phyloP scores from a whole-genome alignment of 2,113 vertebrate genomes.

The Mellivora capensis region DNA sequence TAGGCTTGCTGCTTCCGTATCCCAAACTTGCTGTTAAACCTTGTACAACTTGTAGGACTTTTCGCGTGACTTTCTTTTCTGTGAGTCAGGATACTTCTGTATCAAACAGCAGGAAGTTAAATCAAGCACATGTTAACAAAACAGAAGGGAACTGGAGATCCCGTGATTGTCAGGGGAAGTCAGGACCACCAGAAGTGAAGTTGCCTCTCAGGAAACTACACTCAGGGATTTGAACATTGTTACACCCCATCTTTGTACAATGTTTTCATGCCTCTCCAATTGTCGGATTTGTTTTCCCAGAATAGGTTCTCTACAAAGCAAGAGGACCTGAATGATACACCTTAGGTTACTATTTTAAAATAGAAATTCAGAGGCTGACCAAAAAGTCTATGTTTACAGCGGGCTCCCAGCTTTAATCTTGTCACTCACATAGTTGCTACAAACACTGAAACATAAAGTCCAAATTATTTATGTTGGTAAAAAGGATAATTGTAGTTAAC shows the following conservation, averaged over 20 bases:
- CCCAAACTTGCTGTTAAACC: not conserved
- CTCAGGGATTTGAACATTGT: not conserved
- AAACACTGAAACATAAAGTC: not conserved
- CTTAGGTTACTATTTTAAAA: not conserved
- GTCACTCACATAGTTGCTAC: not conserved
- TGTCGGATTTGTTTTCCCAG: not conserved
- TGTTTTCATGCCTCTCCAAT: not conserved
- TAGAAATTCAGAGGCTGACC: not conserved
- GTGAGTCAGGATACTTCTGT: not conserved
- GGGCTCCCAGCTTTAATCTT: not conserved
- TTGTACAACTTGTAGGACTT: not conserved
- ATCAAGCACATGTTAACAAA: not conserved
- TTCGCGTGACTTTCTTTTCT: not conserved
- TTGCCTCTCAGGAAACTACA: not conserved
- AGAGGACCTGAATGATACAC: not conserved
- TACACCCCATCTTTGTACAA: not conserved
- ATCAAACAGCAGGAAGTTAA: not conserved
- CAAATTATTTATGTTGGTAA: not conserved
- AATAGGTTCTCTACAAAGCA: not conserved
- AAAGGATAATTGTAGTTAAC: not conserved
- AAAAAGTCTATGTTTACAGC: not conserved
- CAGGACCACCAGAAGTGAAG: not conserved
- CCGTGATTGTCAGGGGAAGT: not conserved
- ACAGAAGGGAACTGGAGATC: not conserved
- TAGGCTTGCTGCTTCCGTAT: not conserved